These are phyloP conservation scores for Channallabes apus DNA, from an alignment of 2,797 vertebrate species.

Conservation along the genomic window DNA sequence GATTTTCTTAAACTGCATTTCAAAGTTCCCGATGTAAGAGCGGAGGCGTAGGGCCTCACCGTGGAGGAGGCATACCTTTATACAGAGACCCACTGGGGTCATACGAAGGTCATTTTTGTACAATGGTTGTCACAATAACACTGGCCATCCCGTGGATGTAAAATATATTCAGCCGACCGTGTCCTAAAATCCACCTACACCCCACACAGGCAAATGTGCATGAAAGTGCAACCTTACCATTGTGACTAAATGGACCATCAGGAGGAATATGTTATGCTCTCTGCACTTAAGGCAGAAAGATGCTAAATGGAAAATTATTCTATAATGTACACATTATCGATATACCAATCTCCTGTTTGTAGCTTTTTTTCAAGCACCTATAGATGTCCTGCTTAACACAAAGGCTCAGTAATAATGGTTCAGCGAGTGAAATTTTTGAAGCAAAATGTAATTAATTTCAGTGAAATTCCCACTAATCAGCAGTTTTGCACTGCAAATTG, in stretches of 20 bases:
- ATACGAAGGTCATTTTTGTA: not conserved
- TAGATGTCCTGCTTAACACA: not conserved
- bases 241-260: constrained; percentile 42
- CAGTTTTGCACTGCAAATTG: not conserved
- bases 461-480: not conserved
- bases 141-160: not conserved
- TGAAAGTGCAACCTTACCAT: constrained; percentile 11
- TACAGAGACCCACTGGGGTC: not conserved
- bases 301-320: not conserved
- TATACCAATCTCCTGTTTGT: not conserved
- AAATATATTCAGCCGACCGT: constrained; percentile 1
- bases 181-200: constrained; percentile 18
- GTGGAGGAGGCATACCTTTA: not conserved
- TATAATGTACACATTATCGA: not conserved
- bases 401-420: not conserved
- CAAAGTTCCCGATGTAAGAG: not conserved
- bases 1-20: not conserved
- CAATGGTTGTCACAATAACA: constrained; percentile 1
- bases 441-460: not conserved
- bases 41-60: not conserved
- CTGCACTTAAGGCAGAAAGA: constrained; percentile 16
- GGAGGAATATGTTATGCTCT: constrained; percentile 19
- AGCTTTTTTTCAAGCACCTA: not conserved
- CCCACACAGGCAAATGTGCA: not conserved
- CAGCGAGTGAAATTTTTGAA: not conserved